Evolutionary conservation across 1,140 invertebrate species (phyloP).

Genomic region (Caerostris extrusa): DNA sequence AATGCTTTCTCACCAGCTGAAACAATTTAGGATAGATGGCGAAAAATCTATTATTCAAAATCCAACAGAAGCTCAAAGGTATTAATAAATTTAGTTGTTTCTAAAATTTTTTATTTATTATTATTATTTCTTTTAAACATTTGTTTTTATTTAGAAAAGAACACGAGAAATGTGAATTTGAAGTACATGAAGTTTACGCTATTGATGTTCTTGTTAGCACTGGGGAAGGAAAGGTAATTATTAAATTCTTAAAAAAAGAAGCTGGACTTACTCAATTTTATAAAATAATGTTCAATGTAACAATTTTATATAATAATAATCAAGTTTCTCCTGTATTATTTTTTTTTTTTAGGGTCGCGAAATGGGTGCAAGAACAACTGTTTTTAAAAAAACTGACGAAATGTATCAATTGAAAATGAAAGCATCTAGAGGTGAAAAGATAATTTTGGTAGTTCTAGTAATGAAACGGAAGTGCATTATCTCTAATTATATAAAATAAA

Average conservation of each 20-base stretch:
- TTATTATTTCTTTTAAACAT: neutral
- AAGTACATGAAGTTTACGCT: conserved; percentile 98
- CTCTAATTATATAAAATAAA: too few relatives aligned
- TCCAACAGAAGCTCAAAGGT: conserved; percentile 95
- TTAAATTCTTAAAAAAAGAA: neutral
- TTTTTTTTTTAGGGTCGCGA: conserved; percentile 87
- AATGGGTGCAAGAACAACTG: conserved; percentile 95
- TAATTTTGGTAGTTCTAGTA: neutral
- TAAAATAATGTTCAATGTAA: too few relatives aligned
- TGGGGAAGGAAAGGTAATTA: conserved; percentile 88
- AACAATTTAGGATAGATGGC: conserved; percentile 96
- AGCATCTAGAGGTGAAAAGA: conserved; percentile 88
- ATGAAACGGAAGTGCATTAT: too few relatives aligned
- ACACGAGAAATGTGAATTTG: conserved; percentile 98
- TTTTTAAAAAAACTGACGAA: conserved; percentile 99
- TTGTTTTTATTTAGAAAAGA: conserved; percentile 88
- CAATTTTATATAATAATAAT: too few relatives aligned
- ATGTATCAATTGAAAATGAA: conserved; percentile 98
- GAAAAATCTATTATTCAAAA: conserved; percentile 99
- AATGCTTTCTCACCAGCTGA: conserved; percentile 98
- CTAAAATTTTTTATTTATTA: conserved; percentile 3
- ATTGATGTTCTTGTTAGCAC: conserved; percentile 98
- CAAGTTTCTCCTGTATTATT: neutral
- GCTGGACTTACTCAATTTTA: too few relatives aligned
- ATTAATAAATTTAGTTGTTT: conserved; percentile 62